Base-by-base conservation (phyloP, 2,888 invertebrate genomes). In the Lasioglossum zephyrum region DNA sequence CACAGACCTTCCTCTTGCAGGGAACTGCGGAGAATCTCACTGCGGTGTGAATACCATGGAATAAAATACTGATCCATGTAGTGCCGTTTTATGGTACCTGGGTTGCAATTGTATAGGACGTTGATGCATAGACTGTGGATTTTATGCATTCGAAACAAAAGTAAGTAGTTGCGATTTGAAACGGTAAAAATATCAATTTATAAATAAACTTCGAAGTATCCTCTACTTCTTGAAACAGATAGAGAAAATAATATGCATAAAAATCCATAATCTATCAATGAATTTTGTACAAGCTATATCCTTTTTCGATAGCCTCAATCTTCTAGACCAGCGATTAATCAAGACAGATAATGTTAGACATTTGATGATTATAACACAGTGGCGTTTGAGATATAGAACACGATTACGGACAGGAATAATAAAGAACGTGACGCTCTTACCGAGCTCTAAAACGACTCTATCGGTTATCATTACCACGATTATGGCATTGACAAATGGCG, bases 401-500 rank as follows among this genome's bases (percentile, higher is more conserved):
- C 11, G 39, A 41, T 22, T 53, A 22, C 39, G 9, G 11, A 69
- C 22, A 41, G 4, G 6, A 39, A 22, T 69, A 39, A 22, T 69
- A 69, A 69, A 41, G 22, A n/a, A 66, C 16, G 36, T 9, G 22
- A 41, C 69, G 39, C 2, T 41, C 22, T 69, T 41, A 22, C 4
- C 39, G 39, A n/a, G 22, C 9, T 5, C 41, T 4, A 11, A n/a
- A 69, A 69, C 39, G 39, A 18, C 39, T 69, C 69, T 69, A 39
- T 39, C 69, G 22, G 69, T 69, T 69, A 69, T 22, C 22, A n/a
- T 69, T 69, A 41, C 6, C 11, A 8, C n/a, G n/a, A 13, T 60
- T 16, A 26, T 74, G 82, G 13, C 75, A 60, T 22, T 81, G 82
- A 83, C 60, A 75, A 60, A 75, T 83, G 18, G 31, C n/a, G n/a